Evolutionary conservation across 2,113 vertebrate species (phyloP), one percentile per base, ranked within the genome.

Genomic region (Leuciscus idus): DNA sequence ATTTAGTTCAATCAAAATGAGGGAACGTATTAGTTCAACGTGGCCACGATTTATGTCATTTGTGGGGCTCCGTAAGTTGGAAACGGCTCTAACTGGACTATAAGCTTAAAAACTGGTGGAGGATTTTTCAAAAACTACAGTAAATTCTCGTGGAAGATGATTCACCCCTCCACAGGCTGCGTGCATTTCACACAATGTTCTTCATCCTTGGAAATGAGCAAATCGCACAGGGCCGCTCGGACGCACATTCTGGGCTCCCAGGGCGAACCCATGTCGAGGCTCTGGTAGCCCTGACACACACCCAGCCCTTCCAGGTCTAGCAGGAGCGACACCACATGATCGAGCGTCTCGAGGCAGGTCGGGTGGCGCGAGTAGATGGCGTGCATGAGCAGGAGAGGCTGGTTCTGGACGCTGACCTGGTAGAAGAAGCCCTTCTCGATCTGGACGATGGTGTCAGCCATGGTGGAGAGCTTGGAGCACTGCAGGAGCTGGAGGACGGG

Each of bases 391-490:
- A 91, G 90, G 78, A 92, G 90, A 2, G 89, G 90, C 84, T 88
- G 88, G 76, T 87, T 90, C 86, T 91, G 90, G 2, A 91, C 90
- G 1, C 55, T 91, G 81, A 92, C 52, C 84, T 89, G 88, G 81
- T 84, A 92, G 85, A 77, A 79, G 89, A 91, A 91, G 68, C 87
- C 91, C 0, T 81, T 83, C 62, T 91, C 84, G 50, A 92, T 90
- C 80, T 90, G 90, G 28, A 92, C 72, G 39, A 91, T 87, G 0
- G 91, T 91, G 88, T 92, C 90, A 11, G 90, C 90, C 91, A 92
- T 91, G 85, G 90, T 83, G 7, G 91, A 92, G 61, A 91, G 86
- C 30, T 91, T 91, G 66, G 91, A 91, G 43, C 91, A 92, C 88
- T 92, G 91, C 62, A 92, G 87, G 70, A 92, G 89, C 86, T 92